Conservation (phyloP, 2,797 vertebrate genomes). For the Vespertilio murinus region DNA sequence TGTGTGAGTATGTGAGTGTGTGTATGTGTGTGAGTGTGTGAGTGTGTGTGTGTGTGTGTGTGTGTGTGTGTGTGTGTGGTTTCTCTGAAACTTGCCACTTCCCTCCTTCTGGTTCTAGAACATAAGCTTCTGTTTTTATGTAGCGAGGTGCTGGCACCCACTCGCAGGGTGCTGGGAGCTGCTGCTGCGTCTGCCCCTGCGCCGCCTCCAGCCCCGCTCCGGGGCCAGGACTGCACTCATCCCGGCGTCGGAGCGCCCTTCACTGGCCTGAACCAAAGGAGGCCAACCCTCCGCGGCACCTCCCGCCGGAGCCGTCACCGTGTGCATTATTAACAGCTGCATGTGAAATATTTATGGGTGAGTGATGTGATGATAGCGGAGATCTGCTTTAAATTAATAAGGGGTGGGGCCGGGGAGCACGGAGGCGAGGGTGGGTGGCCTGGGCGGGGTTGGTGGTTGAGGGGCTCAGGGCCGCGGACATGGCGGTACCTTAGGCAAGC, state of each 20-base stretch:
- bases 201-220: not conserved
- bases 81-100: not conserved
- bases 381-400: not conserved
- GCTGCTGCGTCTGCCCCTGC: accelerated
- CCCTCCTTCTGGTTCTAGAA: not conserved
- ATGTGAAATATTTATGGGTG: not conserved
- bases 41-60: too few relatives aligned
- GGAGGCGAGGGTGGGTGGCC: accelerated
- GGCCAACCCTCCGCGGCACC: accelerated
- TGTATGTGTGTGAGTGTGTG: too few relatives aligned
- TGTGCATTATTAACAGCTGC: not conserved
- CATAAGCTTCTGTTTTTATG: not conserved
- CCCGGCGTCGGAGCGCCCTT: accelerated
- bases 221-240: accelerated
- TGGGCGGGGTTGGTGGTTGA: accelerated
- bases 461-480: not conserved
- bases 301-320: not conserved
- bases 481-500: not conserved
- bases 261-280: not conserved
- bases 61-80: not conserved
- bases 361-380: not conserved
- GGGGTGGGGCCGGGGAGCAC: accelerated
- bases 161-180: accelerated
- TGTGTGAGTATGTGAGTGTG: too few relatives aligned
- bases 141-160: accelerated